Evolutionary conservation across 2,113 vertebrate genomes (phyloP).

Genomic region (Aegotheles bennettii): DNA sequence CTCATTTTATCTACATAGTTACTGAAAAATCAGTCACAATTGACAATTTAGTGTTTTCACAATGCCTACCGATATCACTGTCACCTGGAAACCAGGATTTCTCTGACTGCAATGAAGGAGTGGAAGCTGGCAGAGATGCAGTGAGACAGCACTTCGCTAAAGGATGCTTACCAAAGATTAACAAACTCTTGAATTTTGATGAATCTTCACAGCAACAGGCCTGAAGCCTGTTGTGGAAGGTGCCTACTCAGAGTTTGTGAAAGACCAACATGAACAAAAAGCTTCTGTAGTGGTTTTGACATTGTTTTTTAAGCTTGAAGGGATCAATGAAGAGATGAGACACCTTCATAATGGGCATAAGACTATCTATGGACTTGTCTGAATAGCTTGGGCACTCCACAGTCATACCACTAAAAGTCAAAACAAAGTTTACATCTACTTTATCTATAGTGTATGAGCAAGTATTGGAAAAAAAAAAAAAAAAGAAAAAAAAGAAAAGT

Average conservation of each 20-base stretch:
- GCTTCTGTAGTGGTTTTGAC: neutral
- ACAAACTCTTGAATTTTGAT: neutral
- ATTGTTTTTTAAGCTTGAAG: neutral
- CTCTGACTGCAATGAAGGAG: neutral
- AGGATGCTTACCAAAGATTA: neutral
- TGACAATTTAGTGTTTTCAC: neutral
- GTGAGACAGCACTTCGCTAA: neutral
- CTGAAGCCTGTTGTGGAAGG: neutral
- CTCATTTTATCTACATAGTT: neutral
- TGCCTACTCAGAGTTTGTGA: neutral
- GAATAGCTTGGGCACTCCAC: neutral
- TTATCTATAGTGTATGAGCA: neutral
- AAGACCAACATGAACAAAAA: neutral
- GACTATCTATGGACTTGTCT: neutral
- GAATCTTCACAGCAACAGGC: neutral
- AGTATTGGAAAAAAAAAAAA: neutral
- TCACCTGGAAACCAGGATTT: neutral
- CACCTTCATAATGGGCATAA: neutral
- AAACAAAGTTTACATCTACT: neutral
- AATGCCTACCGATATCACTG: neutral
- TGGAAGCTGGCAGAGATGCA: neutral
- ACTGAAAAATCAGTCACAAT: neutral
- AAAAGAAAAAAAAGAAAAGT: no score
- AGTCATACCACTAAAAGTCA: neutral
- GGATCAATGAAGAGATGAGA: neutral